These are phyloP conservation scores for Listronotus bonariensis DNA, from an alignment of 1,140 invertebrate species.

Conservation along the genomic window DNA sequence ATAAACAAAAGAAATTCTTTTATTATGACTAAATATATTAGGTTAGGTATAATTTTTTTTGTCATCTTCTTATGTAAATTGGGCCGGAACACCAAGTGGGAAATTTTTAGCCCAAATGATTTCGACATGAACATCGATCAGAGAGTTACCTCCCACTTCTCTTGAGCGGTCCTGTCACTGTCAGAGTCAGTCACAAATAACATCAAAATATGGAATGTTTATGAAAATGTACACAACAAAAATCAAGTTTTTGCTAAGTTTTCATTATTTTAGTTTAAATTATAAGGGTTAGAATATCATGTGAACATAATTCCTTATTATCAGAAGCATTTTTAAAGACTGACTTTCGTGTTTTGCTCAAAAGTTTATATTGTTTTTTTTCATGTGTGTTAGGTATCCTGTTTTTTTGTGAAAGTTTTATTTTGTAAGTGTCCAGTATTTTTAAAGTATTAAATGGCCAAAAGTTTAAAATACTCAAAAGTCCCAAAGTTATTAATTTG, in stretches of 20 bases:
- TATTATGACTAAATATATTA: background rate
- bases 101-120: too few species aligned
- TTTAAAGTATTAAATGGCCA: conserved; percentile 5
- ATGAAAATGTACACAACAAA: conserved; percentile 2
- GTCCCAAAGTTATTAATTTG: background rate
- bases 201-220: conserved; percentile 19
- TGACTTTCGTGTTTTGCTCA: background rate
- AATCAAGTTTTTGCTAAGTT: background rate
- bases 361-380: background rate
- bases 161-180: background rate
- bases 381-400: background rate
- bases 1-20: too few species aligned
- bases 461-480: background rate
- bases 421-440: background rate
- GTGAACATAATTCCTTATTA: background rate
- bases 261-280: background rate
- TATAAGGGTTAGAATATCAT: background rate
- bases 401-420: conserved; percentile 3
- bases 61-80: too few species aligned
- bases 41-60: too few species aligned
- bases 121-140: too few species aligned
- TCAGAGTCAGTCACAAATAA: background rate
- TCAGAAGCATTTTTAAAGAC: background rate
- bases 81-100: too few species aligned
- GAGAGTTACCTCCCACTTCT: background rate